These are phyloP conservation scores for Danio albolineatus DNA, from an alignment of 2,797 vertebrate species.

Conservation along the genomic window DNA sequence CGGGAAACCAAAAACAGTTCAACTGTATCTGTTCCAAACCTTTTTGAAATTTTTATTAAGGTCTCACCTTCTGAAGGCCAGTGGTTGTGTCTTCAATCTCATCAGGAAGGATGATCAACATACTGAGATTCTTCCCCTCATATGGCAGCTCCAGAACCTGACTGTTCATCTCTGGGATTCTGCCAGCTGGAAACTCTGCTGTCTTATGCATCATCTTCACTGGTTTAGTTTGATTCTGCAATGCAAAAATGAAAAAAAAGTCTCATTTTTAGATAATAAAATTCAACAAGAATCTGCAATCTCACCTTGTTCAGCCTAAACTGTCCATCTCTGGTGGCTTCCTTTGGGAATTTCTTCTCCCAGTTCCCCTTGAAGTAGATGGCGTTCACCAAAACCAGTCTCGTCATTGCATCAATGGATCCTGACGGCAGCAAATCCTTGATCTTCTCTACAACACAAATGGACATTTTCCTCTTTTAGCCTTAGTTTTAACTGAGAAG, in stretches of 20 bases:
- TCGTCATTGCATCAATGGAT: constrained; percentile 57
- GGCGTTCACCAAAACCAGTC: constrained; percentile 78
- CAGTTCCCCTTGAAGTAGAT: constrained; percentile 80
- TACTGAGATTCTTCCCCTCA: constrained; percentile 79
- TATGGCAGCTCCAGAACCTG: constrained; percentile 89
- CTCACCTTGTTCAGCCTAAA: constrained; percentile 76
- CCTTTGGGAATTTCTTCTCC: constrained; percentile 68
- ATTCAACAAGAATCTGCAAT: not conserved
- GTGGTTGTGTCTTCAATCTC: constrained; percentile 76
- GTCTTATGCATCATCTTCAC: constrained; percentile 89
- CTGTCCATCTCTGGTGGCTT: constrained; percentile 47
- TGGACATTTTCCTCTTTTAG: not conserved
- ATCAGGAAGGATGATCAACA: constrained; percentile 86
- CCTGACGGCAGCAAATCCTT: constrained; percentile 65
- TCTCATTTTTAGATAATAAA: not conserved
- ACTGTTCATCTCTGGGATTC: constrained; percentile 73
- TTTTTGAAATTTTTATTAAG: too few species aligned
- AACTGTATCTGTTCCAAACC: too few species aligned
- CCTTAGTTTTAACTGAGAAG: not conserved
- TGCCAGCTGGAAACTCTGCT: constrained; percentile 73
- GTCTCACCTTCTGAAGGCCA: constrained; percentile 80
- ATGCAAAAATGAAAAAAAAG: not conserved
- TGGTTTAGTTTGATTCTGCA: constrained; percentile 75
- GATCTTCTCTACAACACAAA: constrained; percentile 71
- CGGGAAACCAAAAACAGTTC: too few species aligned